Evolutionary conservation across 2,888 invertebrate species (phyloP).

Genomic region (Plagodis dolabraria): DNA sequence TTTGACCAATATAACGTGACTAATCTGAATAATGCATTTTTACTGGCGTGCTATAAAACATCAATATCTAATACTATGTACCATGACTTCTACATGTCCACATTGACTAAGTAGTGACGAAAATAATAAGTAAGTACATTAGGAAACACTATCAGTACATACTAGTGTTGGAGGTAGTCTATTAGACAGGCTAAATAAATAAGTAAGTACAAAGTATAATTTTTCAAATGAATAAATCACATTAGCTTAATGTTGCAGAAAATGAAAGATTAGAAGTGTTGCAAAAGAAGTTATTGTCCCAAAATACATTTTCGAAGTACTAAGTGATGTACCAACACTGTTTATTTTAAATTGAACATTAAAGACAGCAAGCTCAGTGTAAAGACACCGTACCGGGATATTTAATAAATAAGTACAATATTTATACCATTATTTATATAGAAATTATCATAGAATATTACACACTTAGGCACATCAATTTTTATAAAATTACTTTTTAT

Average conservation of each 20-base stretch:
- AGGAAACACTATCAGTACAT: constrained; percentile 45
- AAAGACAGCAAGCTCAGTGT: constrained; percentile 35
- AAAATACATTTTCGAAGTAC: constrained; percentile 53
- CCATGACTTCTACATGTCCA: constrained; percentile 49
- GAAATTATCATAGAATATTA: constrained; percentile 76
- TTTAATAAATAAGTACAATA: constrained; percentile 57
- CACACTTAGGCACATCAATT: constrained; percentile 86
- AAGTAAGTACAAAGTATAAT: too few relatives aligned
- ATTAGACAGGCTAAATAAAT: background rate
- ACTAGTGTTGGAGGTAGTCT: constrained; percentile 25
- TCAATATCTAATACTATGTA: constrained; percentile 57
- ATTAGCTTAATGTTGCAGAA: background rate
- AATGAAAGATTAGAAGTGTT: constrained; percentile 19
- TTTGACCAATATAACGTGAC: constrained; percentile 60
- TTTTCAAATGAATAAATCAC: background rate
- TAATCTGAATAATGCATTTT: constrained; percentile 62
- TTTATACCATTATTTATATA: constrained; percentile 68
- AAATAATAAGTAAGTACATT: constrained; percentile 36
- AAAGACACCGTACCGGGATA: constrained; percentile 50
- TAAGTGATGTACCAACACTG: constrained; percentile 45
- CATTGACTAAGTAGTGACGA: constrained; percentile 47
- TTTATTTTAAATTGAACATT: constrained; percentile 19
- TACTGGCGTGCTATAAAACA: constrained; percentile 68
- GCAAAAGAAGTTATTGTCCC: constrained; percentile 66
- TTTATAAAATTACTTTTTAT: constrained; percentile 83